A percentile compares a stretch with the other conserved stretches of the same genome.
Conservation (phyloP, 2,888 invertebrate species). For the Metopia argyrocephala region DNA sequence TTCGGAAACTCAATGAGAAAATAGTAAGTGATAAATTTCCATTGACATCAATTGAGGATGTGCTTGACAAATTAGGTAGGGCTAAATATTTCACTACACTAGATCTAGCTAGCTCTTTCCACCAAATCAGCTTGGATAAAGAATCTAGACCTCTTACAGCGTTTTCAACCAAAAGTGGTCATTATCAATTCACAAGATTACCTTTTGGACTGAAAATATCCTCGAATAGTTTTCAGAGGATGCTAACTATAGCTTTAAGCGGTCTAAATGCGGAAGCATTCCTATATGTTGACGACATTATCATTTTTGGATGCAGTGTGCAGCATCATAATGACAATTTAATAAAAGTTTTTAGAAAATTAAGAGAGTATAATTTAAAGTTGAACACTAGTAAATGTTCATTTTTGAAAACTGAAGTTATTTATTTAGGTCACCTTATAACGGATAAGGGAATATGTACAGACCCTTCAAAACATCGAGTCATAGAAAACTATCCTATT, state of each 20-base stretch:
- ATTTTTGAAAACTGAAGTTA: constrained; percentile 3
- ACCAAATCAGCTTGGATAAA: neutral
- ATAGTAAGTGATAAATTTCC: constrained; percentile 8
- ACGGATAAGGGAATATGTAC: too few relatives aligned
- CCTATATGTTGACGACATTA: constrained; percentile 4
- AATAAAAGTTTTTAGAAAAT: neutral
- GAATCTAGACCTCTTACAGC: neutral
- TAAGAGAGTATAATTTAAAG: too few relatives aligned
- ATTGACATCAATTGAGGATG: neutral
- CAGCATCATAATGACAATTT: constrained; percentile 3
- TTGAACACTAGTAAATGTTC: too few relatives aligned
- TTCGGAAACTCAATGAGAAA: too few relatives aligned
- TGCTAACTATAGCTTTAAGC: neutral
- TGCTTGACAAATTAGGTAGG: constrained; percentile 9
- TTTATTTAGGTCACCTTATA: too few relatives aligned
- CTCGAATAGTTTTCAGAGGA: constrained; percentile 1
- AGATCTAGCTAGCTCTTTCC: constrained; percentile 11
- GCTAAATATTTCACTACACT: constrained; percentile 8
- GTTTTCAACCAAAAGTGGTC: neutral
- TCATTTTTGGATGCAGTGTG: neutral
- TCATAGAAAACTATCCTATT: too few relatives aligned
- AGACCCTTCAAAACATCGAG: too few relatives aligned
- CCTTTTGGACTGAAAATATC: constrained; percentile 9
- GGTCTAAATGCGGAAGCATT: neutral
- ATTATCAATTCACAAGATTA: neutral